phyloP scores from a whole-genome alignment of 2,888 invertebrate genomes.

The Orthosia incerta region DNA sequence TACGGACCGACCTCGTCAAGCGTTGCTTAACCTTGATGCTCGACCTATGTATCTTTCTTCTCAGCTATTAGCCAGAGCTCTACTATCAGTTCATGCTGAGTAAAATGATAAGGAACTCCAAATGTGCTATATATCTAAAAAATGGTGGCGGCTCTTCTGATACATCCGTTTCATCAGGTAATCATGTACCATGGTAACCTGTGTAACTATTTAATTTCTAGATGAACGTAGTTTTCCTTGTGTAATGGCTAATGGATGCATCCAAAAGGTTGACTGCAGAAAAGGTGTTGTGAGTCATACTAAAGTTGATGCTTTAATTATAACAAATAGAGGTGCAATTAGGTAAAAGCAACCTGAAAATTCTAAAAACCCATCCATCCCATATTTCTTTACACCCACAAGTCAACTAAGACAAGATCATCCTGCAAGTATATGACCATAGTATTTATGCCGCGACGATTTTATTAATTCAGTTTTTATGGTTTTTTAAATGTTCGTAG shows the following conservation, averaged over 20 bases:
- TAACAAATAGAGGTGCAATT: not conserved
- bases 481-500: slow-evolving; percentile 67
- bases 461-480: slow-evolving; percentile 55
- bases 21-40: no score
- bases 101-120: not conserved
- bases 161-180: not conserved
- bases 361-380: not conserved
- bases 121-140: no score
- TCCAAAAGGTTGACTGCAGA: not conserved
- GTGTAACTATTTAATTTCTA: not conserved
- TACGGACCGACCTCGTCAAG: no score
- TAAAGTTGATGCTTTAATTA: no score
- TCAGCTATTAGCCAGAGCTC: not conserved
- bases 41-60: not conserved
- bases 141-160: not conserved
- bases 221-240: no score
- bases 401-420: not conserved
- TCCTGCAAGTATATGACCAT: slow-evolving; percentile 9
- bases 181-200: no score
- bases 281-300: no score
- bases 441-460: slow-evolving; percentile 9
- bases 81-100: fast-evolving
- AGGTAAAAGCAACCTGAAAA: not conserved
- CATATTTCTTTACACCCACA: not conserved
- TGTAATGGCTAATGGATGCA: not conserved